These are phyloP conservation scores for Liparis tanakae DNA, from an alignment of 2,797 vertebrate species.

Conservation along the genomic window DNA sequence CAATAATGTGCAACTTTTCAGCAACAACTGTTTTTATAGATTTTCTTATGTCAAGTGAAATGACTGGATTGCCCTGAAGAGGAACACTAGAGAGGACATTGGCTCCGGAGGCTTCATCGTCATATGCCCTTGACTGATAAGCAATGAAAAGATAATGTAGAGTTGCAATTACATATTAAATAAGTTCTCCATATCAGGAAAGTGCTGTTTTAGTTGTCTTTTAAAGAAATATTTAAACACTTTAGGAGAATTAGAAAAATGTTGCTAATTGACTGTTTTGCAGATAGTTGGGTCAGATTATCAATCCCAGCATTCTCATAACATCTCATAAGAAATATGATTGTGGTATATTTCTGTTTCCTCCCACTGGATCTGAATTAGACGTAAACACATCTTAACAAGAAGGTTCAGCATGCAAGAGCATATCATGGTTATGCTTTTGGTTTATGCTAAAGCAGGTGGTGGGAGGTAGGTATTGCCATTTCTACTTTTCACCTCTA, in stretches of 20 bases:
- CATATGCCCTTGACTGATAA: background rate
- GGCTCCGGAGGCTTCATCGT: background rate
- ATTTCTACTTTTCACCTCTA: background rate
- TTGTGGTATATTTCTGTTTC: background rate
- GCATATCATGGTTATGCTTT: background rate
- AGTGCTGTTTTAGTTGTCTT: background rate
- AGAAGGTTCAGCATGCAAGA: background rate
- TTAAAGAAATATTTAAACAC: background rate
- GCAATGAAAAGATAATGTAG: background rate
- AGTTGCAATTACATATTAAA: background rate
- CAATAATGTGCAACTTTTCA: conserved; percentile 40
- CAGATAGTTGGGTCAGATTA: background rate
- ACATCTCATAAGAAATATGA: background rate
- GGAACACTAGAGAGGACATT: background rate
- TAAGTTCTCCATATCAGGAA: background rate
- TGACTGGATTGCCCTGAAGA: background rate
- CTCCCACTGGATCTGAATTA: background rate
- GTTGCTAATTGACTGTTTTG: background rate
- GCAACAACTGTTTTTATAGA: conserved; percentile 11
- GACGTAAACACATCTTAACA: background rate
- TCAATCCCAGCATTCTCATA: background rate
- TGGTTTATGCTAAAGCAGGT: background rate
- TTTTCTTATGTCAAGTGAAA: background rate
- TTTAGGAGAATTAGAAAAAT: background rate
- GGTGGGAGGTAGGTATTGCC: background rate